A percentile compares a stretch with the other conserved stretches of the same genome.
Conservation (phyloP, 2,888 invertebrate species). For the Eugnorisma glareosa region DNA sequence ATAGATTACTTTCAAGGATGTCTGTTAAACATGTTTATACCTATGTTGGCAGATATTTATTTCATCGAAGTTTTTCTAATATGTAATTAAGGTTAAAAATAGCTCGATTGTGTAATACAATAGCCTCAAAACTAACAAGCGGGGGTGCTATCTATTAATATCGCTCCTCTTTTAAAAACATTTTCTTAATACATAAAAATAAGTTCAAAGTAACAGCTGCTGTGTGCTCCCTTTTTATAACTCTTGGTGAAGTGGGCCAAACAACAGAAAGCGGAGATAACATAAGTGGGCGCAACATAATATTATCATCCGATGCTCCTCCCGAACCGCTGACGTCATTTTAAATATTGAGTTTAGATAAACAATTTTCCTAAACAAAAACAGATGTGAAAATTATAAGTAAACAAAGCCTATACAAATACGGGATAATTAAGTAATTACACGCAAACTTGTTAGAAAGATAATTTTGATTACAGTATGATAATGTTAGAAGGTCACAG, state of each 20-base stretch:
- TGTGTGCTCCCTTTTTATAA: conserved; percentile 38
- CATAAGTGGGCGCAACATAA: conserved; percentile 57
- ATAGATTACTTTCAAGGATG: too few relatives aligned
- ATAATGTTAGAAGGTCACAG: neutral
- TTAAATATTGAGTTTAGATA: conserved; percentile 19
- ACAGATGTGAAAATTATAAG: neutral
- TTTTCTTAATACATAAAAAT: conserved; percentile 7
- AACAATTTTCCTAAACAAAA: conserved; percentile 9
- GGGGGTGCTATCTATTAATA: neutral
- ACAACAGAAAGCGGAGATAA: conserved; percentile 66
- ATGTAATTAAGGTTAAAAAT: neutral
- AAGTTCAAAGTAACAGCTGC: conserved; percentile 32
- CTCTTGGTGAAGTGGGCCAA: conserved; percentile 39
- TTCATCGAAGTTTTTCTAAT: neutral
- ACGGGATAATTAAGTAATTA: neutral
- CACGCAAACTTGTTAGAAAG: neutral
- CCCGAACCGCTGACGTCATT: conserved; percentile 32
- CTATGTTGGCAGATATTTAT: neutral
- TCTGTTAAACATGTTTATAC: too few relatives aligned
- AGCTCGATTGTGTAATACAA: conserved; percentile 4
- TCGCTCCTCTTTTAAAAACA: conserved; percentile 2
- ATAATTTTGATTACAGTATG: neutral
- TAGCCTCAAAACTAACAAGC: conserved; percentile 2
- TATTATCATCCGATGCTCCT: conserved; percentile 20
- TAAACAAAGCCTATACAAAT: neutral